These are phyloP conservation scores for Dicrostonyx torquatus DNA, from an alignment of 2,797 vertebrate species.

Conservation along the genomic window DNA sequence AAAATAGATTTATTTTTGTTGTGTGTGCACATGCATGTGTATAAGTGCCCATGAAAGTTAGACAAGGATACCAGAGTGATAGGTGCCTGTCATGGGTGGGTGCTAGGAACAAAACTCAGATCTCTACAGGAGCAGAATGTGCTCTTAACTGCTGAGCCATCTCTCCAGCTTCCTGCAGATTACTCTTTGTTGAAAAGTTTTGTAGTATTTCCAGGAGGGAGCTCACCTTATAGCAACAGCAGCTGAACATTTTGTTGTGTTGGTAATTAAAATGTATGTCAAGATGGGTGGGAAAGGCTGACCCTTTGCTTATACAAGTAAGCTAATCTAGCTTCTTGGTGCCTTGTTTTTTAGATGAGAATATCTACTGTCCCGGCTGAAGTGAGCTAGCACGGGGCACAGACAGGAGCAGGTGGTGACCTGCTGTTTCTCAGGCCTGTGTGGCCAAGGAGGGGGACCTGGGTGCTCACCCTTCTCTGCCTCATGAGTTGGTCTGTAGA, in stretches of 20 bases:
- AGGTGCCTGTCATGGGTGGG: background rate
- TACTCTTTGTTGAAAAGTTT: conserved; percentile 39
- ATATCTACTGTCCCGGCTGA: background rate
- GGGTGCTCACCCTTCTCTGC: background rate
- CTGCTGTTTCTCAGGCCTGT: background rate
- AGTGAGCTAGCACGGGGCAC: background rate
- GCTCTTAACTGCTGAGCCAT: background rate
- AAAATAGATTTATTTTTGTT: background rate
- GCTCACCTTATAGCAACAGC: conserved; percentile 1
- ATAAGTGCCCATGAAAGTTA: background rate
- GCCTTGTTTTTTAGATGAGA: background rate
- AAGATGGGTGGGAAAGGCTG: background rate
- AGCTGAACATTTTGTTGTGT: conserved; percentile 25
- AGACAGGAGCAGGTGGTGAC: background rate
- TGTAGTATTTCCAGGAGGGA: background rate
- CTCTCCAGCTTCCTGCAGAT: background rate
- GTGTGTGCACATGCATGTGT: background rate
- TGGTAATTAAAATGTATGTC: conserved; percentile 17
- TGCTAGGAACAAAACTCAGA: background rate
- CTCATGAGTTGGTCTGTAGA: background rate
- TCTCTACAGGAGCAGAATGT: background rate
- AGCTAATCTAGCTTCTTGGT: background rate
- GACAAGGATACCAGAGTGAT: background rate
- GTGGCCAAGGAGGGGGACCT: background rate
- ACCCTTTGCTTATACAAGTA: background rate